Evolutionary conservation across 2,888 invertebrate genomes (phyloP), one percentile per base, ranked within the genome.

Genomic region (Ophioninae sp.): DNA sequence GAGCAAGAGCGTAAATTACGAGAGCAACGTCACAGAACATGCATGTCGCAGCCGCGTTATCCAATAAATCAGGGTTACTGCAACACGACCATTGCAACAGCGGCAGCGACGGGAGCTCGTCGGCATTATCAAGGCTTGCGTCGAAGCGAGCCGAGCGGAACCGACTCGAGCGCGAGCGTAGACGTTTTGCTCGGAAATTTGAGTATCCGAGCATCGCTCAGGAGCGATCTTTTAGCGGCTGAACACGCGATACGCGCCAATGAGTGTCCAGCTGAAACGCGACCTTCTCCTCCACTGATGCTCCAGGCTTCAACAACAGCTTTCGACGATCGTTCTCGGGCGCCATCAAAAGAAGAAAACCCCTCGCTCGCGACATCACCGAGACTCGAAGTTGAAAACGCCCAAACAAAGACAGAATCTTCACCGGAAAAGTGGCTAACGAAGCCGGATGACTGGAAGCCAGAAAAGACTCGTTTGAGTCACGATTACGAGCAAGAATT

Each of bases 171-270:
- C 20, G 88, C 90, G 7, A 92, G 91, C 71, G 88, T 91, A 58
- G 91, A 92, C 63, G 91, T 91, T 1, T 86, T 91, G 2, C 86
- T 91, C n/a, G 91, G 90, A 37, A 92, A 92, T 86, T 84, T 92
- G n/a, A 92, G 91, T 77, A 86, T 91, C 0, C 87, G 91, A 3
- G 90, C 90, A 6, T 91, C 91, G 5, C 79, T 91, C 39, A 86
- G 87, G 77, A 91, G 91, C 71, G 90, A 90, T 78, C 84, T 91
- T 9, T 82, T 91, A 10, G 88, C 89, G 0, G 89, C 88, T 0
- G 89, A 91, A 82, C 87, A 90, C 20, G 88, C 88, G 0, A 68
- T 89, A n/a, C 89, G 88, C 71, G 88, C 87, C 59, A 87, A 82
- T 30, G 89, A 91, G 69, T 91, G 88, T 77, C 87, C 88, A 6